Conservation (phyloP, 53 echinoderm and acorn worm species). For the Zoroaster sp. region DNA sequence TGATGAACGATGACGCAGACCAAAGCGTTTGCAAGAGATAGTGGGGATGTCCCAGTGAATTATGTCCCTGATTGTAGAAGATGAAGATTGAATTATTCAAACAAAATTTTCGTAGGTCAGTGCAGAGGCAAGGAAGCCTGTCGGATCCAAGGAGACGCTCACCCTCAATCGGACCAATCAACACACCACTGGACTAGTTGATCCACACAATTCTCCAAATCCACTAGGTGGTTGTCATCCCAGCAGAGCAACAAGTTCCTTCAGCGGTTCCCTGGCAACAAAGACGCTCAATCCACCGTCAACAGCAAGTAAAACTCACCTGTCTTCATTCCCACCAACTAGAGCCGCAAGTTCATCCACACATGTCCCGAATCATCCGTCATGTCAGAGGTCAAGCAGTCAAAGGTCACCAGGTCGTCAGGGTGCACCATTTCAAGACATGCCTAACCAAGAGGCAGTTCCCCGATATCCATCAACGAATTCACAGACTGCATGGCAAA, state of each 20-base stretch:
- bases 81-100: too few relatives aligned
- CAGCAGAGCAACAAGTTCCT: neutral
- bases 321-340: neutral
- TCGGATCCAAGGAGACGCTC: neutral
- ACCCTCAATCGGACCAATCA: neutral
- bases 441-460: neutral
- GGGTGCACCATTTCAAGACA: neutral
- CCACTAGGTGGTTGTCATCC: neutral
- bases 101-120: too few relatives aligned
- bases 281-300: neutral
- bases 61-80: too few relatives aligned
- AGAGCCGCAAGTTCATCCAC: neutral
- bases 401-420: neutral
- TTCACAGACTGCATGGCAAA: neutral
- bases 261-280: neutral
- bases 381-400: constrained; percentile 35
- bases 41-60: too few relatives aligned
- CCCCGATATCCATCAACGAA: neutral
- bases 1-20: too few relatives aligned
- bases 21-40: too few relatives aligned
- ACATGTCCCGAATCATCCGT: neutral
- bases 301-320: neutral
- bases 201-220: neutral
- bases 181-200: neutral
- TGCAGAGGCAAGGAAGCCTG: neutral